A percentile compares a stretch with the other conserved stretches of the same genome.
These are phyloP conservation scores for Sclerodermus sp. DNA, from an alignment of 2,888 invertebrate species.

Conservation along the genomic window DNA sequence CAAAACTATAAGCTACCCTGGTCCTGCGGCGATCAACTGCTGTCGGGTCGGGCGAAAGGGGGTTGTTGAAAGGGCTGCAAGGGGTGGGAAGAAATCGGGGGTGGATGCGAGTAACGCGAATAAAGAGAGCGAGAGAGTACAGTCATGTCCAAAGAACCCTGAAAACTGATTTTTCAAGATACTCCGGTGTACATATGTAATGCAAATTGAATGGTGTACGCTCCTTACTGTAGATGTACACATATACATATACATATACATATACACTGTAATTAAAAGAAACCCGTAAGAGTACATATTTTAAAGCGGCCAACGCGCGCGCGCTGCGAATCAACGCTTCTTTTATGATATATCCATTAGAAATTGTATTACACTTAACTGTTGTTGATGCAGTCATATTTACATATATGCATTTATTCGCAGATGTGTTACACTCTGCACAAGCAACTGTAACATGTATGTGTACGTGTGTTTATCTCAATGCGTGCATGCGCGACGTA, in stretches of 20 bases:
- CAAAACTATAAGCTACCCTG: conserved; percentile 32
- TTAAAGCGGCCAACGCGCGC: neutral
- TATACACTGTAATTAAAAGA: conserved; percentile 4
- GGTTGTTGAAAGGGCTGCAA: too few species aligned
- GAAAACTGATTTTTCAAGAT: conserved; percentile 4
- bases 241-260: conserved; percentile 17
- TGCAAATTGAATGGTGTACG: too few species aligned
- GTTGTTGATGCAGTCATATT: too few species aligned
- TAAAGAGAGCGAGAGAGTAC: too few species aligned
- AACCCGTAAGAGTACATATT: neutral
- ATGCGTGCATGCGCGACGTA: too few species aligned
- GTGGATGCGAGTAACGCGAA: too few species aligned
- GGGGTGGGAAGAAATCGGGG: too few species aligned
- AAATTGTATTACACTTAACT: too few species aligned
- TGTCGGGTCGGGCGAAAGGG: too few species aligned
- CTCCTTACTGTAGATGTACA: neutral
- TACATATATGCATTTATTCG: too few species aligned
- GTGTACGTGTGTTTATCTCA: conserved; percentile 22
- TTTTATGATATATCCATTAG: neutral
- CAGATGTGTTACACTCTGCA: too few species aligned
- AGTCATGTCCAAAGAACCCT: conserved; percentile 28
- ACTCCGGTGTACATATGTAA: conserved; percentile 17
- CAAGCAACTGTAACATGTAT: neutral
- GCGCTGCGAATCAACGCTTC: neutral
- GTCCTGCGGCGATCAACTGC: neutral